Evolutionary conservation across 2,797 vertebrate species (phyloP), one percentile per base, ranked within the genome.

Genomic region (Chrosomus eos): DNA sequence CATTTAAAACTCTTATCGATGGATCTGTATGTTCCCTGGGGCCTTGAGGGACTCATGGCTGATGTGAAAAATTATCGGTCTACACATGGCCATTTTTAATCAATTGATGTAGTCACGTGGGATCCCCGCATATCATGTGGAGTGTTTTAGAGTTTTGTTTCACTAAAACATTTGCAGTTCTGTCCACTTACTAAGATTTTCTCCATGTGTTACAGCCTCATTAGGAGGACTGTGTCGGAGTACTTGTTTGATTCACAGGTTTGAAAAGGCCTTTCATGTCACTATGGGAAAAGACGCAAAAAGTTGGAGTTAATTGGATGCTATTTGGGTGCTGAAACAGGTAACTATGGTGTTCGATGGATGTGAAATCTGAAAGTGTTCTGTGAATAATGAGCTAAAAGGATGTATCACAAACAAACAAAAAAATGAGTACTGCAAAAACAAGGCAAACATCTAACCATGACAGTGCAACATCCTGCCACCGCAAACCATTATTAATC

Each of bases 261-360:
- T 79, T 84, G 74, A 87, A 90, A 87, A 70, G 79, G 81, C 78
- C 84, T 84, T 83, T 84, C 78, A 53, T 66, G 64, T 85, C 70
- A 81, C 79, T 55, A 48, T 71, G 31, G 75, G 66, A 73, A 73
- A 66, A 60, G 76, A 75, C 40, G 45, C n/a, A 53, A 79, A 48
- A 43, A 85, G 79, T 53, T 48, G 18, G 55, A 71, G 58, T 78
- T 82, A 86, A 87, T 80, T 87, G 80, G 85, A 81, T 58, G 62
- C 71, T 74, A 58, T 85, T 62, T 77, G 70, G 62, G 83, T 43
- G 51, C 53, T 73, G 40, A 26, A 72, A 18, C 79, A 88, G 81
- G 84, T 80, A 82, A 60, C 83, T 66, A 62, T 28, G 48, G 60
- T 85, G 70, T 84, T 86, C 51, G 45, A 16, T n/a, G 33, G 31